Evolutionary conservation across 2,797 vertebrate species (phyloP).

Genomic region (Taeniopygia guttata): DNA sequence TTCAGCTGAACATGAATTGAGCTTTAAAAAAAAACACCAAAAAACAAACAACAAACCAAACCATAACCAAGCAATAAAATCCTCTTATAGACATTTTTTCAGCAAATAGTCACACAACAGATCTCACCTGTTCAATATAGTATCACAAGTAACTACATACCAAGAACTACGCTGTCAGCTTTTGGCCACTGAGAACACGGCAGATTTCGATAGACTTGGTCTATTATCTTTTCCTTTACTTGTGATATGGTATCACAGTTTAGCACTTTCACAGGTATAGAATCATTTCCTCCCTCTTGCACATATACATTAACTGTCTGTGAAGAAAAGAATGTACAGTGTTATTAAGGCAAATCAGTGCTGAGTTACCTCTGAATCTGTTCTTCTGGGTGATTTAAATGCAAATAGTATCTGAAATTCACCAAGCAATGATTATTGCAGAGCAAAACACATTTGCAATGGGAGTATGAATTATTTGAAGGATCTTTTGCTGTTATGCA

Average conservation of each 20-base stretch:
- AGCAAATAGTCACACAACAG: not conserved
- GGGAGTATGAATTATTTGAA: not conserved
- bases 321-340: not conserved
- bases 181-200: slow-evolving; percentile 92
- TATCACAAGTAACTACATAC: slow-evolving; percentile 71
- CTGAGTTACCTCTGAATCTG: not conserved
- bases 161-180: slow-evolving; percentile 92
- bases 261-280: slow-evolving; percentile 92
- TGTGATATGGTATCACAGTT: slow-evolving; percentile 98
- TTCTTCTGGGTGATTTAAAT: not conserved
- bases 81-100: not conserved
- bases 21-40: too few relatives aligned
- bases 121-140: not conserved
- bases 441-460: not conserved
- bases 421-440: not conserved
- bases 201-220: slow-evolving; percentile 93
- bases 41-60: not conserved
- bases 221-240: slow-evolving; percentile 98
- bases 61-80: not conserved
- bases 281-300: slow-evolving; percentile 88
- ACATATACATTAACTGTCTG: slow-evolving; percentile 94
- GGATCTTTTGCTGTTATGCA: not conserved
- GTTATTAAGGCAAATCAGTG: not conserved
- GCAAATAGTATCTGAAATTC: not conserved
- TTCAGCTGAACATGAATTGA: not conserved